Conservation (phyloP, 2,797 vertebrate genomes). For the Leucoraja ocellata region DNA sequence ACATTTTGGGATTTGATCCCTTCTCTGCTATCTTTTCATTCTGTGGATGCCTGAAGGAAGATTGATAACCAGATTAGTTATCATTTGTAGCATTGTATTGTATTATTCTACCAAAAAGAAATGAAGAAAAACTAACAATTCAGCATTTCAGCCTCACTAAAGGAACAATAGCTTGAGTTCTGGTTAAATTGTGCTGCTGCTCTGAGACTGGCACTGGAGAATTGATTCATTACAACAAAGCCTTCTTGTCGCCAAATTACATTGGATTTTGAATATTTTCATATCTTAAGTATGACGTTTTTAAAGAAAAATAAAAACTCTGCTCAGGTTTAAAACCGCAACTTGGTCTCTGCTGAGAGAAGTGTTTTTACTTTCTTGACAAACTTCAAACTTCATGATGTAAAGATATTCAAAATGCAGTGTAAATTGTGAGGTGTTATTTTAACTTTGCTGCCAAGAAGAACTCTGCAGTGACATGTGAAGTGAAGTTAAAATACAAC, state of each 20-base stretch:
- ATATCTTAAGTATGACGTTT: not conserved
- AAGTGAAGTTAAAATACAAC: not conserved
- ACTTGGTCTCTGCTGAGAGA: not conserved
- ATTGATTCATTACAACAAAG: no score
- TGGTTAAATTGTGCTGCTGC: not conserved
- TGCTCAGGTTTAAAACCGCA: not conserved
- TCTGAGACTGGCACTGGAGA: not conserved
- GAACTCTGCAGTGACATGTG: not conserved
- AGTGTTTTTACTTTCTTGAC: not conserved
- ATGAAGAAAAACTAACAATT: not conserved
- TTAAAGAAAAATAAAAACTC: not conserved
- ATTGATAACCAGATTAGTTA: not conserved
- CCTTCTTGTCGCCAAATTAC: not conserved
- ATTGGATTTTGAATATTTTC: conserved; percentile 6
- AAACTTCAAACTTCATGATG: no score
- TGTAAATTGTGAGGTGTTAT: not conserved
- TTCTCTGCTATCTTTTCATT: not conserved
- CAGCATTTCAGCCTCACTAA: not conserved
- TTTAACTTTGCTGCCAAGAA: not conserved
- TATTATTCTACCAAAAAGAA: not conserved
- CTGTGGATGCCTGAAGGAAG: no score
- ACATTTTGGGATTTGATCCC: not conserved
- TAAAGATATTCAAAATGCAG: no score
- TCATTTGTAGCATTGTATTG: not conserved
- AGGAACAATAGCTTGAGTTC: not conserved